Evolutionary conservation across 2,797 vertebrate genomes (phyloP).

Genomic region (Gobionotothen gibberifrons): DNA sequence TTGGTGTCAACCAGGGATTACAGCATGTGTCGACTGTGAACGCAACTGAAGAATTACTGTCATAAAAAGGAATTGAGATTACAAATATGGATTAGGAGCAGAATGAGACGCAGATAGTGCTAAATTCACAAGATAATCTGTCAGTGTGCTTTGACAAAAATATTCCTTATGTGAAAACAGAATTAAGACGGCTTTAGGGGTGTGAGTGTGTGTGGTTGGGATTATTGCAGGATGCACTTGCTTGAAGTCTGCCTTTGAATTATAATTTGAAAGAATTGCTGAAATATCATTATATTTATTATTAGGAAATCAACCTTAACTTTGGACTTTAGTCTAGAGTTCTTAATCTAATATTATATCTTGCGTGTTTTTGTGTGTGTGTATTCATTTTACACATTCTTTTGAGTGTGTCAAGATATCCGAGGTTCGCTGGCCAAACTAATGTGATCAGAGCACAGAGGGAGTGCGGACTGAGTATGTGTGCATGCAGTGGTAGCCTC

Average conservation of each 20-base stretch:
- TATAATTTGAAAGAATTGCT: conserved; percentile 4
- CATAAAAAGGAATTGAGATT: conserved; percentile 70
- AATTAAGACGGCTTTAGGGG: conserved; percentile 41
- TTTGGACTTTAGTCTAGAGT: not conserved
- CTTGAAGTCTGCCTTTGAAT: not conserved
- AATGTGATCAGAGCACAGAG: conserved; percentile 67
- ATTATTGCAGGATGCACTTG: conserved; percentile 19
- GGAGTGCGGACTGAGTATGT: conserved; percentile 46
- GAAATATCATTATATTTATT: not conserved
- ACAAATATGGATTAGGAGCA: conserved; percentile 80
- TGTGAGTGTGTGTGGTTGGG: conserved; percentile 25
- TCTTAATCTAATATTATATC: not conserved
- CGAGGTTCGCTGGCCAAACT: conserved; percentile 46
- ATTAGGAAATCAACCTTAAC: not conserved
- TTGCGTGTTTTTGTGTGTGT: not conserved
- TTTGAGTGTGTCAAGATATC: conserved; percentile 37
- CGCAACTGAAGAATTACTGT: conserved; percentile 65
- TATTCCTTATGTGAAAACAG: conserved; percentile 68
- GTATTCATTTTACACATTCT: conserved; percentile 31
- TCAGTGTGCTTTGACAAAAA: conserved; percentile 56
- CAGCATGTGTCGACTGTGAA: conserved; percentile 73
- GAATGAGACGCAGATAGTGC: conserved; percentile 76
- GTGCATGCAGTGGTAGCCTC: conserved; percentile 36
- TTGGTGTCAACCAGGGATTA: conserved; percentile 82
- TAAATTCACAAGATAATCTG: conserved; percentile 79